Conservation (phyloP, 2,113 vertebrate species). For the Varanus komodoensis region DNA sequence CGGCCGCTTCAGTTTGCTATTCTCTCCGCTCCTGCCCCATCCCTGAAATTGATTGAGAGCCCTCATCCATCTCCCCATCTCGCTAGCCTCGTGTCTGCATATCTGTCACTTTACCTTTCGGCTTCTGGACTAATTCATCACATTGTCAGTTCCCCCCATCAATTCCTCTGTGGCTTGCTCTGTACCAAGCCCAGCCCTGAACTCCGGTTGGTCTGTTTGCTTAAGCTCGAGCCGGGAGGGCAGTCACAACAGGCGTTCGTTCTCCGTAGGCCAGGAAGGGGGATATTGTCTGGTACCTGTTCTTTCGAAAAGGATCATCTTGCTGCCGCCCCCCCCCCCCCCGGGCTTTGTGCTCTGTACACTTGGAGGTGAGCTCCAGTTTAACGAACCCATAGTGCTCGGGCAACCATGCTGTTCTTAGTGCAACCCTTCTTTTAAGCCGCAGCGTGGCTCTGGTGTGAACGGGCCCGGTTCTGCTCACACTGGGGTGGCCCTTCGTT, state of each 20-base stretch:
- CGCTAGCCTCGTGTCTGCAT: constrained; percentile 62
- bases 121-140: constrained; percentile 71
- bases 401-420: not conserved
- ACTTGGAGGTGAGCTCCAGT: too few species aligned
- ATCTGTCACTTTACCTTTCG: constrained; percentile 67
- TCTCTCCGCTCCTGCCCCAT: constrained; percentile 36
- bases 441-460: too few species aligned
- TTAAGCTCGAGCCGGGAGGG: constrained; percentile 46
- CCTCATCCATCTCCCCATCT: constrained; percentile 73
- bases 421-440: not conserved
- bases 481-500: too few species aligned
- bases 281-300: not conserved
- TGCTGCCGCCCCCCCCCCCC: not conserved
- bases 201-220: constrained; percentile 50
- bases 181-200: constrained; percentile 64
- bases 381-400: not conserved
- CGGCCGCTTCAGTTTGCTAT: constrained; percentile 30
- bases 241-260: not conserved
- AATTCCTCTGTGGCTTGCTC: constrained; percentile 60
- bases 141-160: constrained; percentile 62
- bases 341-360: not conserved
- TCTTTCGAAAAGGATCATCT: not conserved
- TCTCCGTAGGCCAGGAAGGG: not conserved
- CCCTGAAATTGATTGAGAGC: constrained; percentile 72
- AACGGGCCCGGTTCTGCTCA: too few species aligned